Percentiles rank a stretch among this genome's conserved stretches.
phyloP scores from a whole-genome alignment of 2,888 invertebrate genomes.

The Trissolcus japonicus region DNA sequence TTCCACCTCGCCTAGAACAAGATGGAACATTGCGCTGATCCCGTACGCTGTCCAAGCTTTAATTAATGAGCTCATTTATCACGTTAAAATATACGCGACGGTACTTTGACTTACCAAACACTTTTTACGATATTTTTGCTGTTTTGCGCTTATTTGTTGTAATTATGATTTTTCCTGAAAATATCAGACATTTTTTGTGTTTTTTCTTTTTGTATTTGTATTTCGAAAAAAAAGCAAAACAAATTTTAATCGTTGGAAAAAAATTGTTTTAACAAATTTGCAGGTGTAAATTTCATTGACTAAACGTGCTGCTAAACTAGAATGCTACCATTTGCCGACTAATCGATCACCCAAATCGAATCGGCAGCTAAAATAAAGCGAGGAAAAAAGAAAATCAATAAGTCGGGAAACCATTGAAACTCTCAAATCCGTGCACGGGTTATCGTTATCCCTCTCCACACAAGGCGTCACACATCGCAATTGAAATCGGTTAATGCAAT shows the following conservation, averaged over 20 bases:
- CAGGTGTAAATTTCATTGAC: too few species aligned
- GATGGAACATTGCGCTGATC: constrained; percentile 28
- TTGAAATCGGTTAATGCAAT: constrained; percentile 58
- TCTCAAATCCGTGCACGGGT: constrained; percentile 54
- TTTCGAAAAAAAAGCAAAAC: too few species aligned
- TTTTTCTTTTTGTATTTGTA: not conserved
- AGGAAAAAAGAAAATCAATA: constrained; percentile 47
- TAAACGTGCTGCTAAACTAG: too few species aligned
- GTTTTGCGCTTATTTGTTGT: constrained; percentile 8
- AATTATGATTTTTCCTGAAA: not conserved
- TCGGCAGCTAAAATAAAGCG: constrained; percentile 7
- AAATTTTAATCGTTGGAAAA: too few species aligned
- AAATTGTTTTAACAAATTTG: too few species aligned
- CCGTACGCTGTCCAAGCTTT: constrained; percentile 51
- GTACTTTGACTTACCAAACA: constrained; percentile 52
- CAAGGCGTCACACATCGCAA: constrained; percentile 37
- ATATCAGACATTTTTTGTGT: not conserved
- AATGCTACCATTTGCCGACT: too few species aligned
- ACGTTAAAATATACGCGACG: constrained; percentile 51
- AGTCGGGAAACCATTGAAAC: constrained; percentile 51
- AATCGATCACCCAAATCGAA: too few species aligned
- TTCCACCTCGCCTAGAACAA: constrained; percentile 51
- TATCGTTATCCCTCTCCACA: constrained; percentile 47
- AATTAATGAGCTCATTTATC: constrained; percentile 56
- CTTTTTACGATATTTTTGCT: constrained; percentile 23